Base-by-base conservation (phyloP, 2,888 invertebrate species). In the Parnassius smintheus region DNA sequence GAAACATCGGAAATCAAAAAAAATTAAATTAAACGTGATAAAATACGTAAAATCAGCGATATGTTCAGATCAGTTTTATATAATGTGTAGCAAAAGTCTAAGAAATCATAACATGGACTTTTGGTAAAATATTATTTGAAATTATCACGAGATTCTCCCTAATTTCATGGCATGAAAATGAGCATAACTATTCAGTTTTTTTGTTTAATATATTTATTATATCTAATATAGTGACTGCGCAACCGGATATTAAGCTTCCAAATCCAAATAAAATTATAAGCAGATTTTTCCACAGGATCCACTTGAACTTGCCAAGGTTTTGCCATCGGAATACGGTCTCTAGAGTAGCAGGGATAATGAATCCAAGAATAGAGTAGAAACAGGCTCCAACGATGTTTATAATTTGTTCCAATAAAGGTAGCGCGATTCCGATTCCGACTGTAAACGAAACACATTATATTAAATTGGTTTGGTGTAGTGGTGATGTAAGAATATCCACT, bases 271-370 rank as follows among this genome's bases (percentile, higher is more conserved):
- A 2, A 0, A 92, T 73, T 8, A 96, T 91, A 1, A 94, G 46
- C 0, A 91, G 41, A 71, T 96, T 95, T 77, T 96, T 96, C 82
- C 93, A 91, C 0, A 96, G 80, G 53, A 94, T 91, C 95, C 96
- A 96, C 50, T 94, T 93, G 66, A 86, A 92, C 61, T 74, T 83
- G 0, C 96, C 96, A 9, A 95, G 92, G 59, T 93, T 90, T 18
- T 95, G 93, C 94, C 94, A 95, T 59, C 93, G 87, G 67, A 95
- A 93, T 1, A 96, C 93, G 0, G 94, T 95, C 73, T 97, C 96
- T 2, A 96, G 92, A 22, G 95, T 81, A 2, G 95, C 94, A 8
- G 96, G 96, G 52, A 96, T 94, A 64, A 95, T 92, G 54, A 96
- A 92, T 1, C 98, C 97, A 51, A 95, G 91, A 51, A 94, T 93